Base-by-base conservation (phyloP, 2,888 invertebrate species). In the Oligia strigilis region DNA sequence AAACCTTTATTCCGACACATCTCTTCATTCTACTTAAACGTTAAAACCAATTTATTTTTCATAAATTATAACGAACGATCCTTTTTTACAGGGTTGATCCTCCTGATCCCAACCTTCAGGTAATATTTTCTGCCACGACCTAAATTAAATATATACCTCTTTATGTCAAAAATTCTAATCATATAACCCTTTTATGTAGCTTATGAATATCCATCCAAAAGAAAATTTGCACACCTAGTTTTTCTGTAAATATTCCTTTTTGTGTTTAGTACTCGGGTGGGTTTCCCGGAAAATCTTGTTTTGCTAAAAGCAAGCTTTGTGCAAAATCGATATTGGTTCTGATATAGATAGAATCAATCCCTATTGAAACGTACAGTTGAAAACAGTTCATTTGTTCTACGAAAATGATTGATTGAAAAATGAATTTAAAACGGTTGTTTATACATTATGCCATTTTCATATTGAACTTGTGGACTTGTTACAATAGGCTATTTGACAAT, bases 131-230 rank as follows among this genome's bases (percentile, higher is more conserved):
- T 84, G 81, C 80, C 83, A 82, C 85, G 83, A 52, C 60, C 66
- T 81, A 87, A 87, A 88, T 92, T 89, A 90, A 91, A 91, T 88
- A 87, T 88, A 85, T 89, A 87, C 80, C 78, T 87, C 86, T 90
- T 88, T 87, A 85, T 85, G 78, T 76, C 71, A 78, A 87, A 86
- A 85, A 87, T 84, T 86, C 75, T 82, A 81, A 81, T 71, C 67
- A 77, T 81, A 82, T 82, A 87, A 89, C 79, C 86, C 78, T 83
- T 83, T 75, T 72, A 60, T 14, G 69, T 55, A 36, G 62, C 60
- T 43, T 78, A 74, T 58, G 77, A 77, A 84, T 75, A 46, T 72
- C 19, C 19, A 43, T 19, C 72, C 67, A 69, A 80, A 72, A 29
- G 17, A 60, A 81, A 81, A 73, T 49, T 85, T 65, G 17, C 62